These are phyloP conservation scores for Amiota mariae DNA, from an alignment of 2,888 invertebrate species.

Conservation along the genomic window DNA sequence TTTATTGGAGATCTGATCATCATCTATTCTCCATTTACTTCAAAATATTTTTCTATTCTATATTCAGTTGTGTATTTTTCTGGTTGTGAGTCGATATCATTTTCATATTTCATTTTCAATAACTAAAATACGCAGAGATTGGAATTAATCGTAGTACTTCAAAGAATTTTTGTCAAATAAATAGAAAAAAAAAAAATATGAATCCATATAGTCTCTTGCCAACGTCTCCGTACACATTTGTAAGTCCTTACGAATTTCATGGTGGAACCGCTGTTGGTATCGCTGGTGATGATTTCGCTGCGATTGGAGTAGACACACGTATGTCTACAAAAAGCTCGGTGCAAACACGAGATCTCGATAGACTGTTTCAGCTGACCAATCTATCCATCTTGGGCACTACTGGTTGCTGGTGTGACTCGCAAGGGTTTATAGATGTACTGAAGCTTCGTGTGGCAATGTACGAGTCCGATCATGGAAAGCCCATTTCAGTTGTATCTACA, in stretches of 20 bases:
- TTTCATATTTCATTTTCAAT: no score
- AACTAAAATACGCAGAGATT: no score
- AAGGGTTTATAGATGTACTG: conserved; percentile 89
- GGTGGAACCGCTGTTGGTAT: conserved; percentile 96
- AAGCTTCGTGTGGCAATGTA: conserved; percentile 95
- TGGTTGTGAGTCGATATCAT: no score
- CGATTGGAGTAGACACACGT: conserved; percentile 96
- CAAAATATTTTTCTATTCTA: no score
- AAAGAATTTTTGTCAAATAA: neutral
- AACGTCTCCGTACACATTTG: conserved; percentile 72
- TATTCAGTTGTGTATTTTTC: no score
- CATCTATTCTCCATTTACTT: no score
- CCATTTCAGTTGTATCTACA: conserved; percentile 92
- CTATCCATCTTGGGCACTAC: conserved; percentile 92
- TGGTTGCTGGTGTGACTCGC: conserved; percentile 98
- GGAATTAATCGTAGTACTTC: no score
- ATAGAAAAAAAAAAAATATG: conserved; percentile 48
- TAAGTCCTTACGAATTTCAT: conserved; percentile 82
- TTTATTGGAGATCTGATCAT: no score
- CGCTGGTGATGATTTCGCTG: conserved; percentile 94
- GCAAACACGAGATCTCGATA: conserved; percentile 90
- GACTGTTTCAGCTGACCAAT: conserved; percentile 86
- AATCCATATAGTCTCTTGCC: conserved; percentile 58
- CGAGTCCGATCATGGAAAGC: conserved; percentile 92
- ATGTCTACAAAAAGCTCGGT: conserved; percentile 93